Evolutionary conservation across 2,888 invertebrate genomes (phyloP).

Genomic region (Nebria salina): DNA sequence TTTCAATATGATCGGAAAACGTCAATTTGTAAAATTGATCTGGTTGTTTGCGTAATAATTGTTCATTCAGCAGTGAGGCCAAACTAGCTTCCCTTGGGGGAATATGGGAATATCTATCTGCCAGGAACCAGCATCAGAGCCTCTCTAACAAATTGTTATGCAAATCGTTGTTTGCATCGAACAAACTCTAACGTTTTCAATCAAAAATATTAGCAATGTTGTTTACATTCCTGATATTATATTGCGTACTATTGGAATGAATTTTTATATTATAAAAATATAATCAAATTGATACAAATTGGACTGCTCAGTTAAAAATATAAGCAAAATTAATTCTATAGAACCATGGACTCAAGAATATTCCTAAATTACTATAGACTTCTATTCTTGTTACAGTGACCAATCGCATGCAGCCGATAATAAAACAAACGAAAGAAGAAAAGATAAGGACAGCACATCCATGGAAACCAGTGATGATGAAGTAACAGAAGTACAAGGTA

Average conservation of each 20-base stretch:
- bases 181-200: slow-evolving; percentile 39
- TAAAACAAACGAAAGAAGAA: slow-evolving; percentile 70
- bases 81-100: slow-evolving; percentile 45
- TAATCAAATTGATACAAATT: no score
- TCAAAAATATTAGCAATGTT: slow-evolving; percentile 40
- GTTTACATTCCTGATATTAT: not conserved
- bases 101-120: slow-evolving; percentile 4
- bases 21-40: slow-evolving; percentile 58
- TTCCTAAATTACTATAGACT: no score
- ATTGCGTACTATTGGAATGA: slow-evolving; percentile 1
- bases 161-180: slow-evolving; percentile 48
- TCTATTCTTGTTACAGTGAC: slow-evolving; percentile 56
- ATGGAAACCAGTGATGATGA: slow-evolving; percentile 71
- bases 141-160: slow-evolving; percentile 50
- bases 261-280: no score
- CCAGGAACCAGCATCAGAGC: slow-evolving; percentile 16
- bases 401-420: slow-evolving; percentile 65
- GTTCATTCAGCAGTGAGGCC: slow-evolving; percentile 61
- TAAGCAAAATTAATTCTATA: no score
- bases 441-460: slow-evolving; percentile 64
- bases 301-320: no score
- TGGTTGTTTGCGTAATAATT: slow-evolving; percentile 62
- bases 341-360: no score
- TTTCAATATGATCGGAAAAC: slow-evolving; percentile 39
- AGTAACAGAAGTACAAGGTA: slow-evolving; percentile 66